Evolutionary conservation across 2,888 invertebrate species (phyloP).

Genomic region (Eristalis tenax): DNA sequence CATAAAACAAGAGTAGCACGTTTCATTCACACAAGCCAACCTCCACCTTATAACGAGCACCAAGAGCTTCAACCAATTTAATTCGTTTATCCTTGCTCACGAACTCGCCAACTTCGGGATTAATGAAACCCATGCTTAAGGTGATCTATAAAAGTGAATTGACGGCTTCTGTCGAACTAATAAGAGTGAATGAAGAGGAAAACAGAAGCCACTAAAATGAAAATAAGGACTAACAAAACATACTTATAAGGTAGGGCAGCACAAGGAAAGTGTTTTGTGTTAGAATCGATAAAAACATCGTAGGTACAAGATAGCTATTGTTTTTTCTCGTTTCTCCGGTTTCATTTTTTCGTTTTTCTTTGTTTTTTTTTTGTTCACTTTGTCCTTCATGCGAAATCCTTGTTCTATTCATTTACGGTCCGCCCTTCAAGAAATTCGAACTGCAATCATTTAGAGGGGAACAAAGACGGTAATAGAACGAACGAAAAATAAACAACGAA

Average conservation of each 20-base stretch:
- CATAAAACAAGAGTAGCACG: constrained; percentile 9
- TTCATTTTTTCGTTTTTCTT: not conserved
- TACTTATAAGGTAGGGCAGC: not conserved
- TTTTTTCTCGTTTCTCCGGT: not conserved
- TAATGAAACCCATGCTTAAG: constrained; percentile 32
- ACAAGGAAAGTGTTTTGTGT: constrained; percentile 8
- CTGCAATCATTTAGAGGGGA: constrained; percentile 12
- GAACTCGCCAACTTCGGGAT: constrained; percentile 24
- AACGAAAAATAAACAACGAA: constrained; percentile 16
- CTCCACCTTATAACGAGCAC: not conserved
- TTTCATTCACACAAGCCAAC: constrained; percentile 5
- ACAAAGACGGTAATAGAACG: not conserved
- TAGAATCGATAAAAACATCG: constrained; percentile 19
- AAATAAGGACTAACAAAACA: constrained; percentile 8
- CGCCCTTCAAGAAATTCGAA: constrained; percentile 12
- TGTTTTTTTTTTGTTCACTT: not conserved
- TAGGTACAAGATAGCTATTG: not conserved
- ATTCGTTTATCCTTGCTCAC: constrained; percentile 10
- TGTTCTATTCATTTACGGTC: not conserved
- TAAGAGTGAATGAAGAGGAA: constrained; percentile 12
- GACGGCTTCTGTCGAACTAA: constrained; percentile 22
- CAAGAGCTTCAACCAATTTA: constrained; percentile 3
- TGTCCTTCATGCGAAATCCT: constrained; percentile 1
- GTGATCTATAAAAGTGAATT: constrained; percentile 35
- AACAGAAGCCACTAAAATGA: constrained; percentile 16